Base-by-base conservation (phyloP, 2,797 vertebrate genomes). In the Danio tinwini region DNA sequence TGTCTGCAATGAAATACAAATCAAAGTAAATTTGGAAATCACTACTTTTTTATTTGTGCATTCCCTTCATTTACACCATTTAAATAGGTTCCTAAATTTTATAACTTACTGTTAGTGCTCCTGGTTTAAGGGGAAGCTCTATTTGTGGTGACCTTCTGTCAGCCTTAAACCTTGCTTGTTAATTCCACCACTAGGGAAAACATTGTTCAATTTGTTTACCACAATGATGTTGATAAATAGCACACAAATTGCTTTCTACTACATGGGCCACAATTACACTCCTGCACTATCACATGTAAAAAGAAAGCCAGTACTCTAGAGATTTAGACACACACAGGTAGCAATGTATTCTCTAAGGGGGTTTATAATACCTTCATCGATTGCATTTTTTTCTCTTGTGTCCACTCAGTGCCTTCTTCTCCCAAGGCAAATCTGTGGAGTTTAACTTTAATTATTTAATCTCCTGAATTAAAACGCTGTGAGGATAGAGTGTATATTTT, bases 401-500 rank as follows among this genome's bases (percentile, higher is more conserved):
- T 40, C 56, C 50, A 16, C 58, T 68, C n/a, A 56, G 64, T 61
- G 19, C 50, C 19, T 72, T 47, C 53, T 67, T 64, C n/a, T 73
- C 45, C 65, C 74, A 52, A 55, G 55, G 69, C 75, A 40, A 17
- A 68, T 63, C 59, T 72, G 17, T 42, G 50, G 44, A 45, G 62
- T 62, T 29, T 75, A 42, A 58, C 16, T 64, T 44, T 83, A 47
- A 84, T 82, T 84, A 81, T 19, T 59, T 65, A 55, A 63, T 75
- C 61, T 81, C 52, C 72, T 71, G 47, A 8, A 80, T 84, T 74
- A 76, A 39, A 39, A 59, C 71, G 52, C 50, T 55, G 67, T 70
- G 59, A 72, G 58, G 17, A 71, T 40, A 37, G 42, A 64, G 81
- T 62, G 61, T 49, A 61, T 62, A 67, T 79, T 80, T 76, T 80